Evolutionary conservation across 2,888 invertebrate species (phyloP).

Genomic region (Leucozona laternaria): DNA sequence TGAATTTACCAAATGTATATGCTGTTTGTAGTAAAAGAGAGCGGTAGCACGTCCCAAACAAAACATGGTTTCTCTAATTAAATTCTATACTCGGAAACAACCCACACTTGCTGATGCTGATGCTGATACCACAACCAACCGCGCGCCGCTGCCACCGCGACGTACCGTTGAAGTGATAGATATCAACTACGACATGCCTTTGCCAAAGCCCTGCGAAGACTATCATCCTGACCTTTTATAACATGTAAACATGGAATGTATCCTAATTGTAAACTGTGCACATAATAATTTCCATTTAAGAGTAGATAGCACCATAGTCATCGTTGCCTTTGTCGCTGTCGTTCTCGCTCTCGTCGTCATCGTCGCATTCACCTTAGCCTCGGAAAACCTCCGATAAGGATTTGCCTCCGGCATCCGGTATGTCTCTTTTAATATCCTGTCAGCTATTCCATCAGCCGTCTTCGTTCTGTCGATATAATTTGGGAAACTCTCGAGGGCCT

Average conservation of each 20-base stretch:
- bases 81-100: constrained; percentile 66
- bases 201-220: constrained; percentile 12
- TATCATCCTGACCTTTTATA: constrained; percentile 68
- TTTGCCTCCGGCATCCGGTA: constrained; percentile 42
- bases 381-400: constrained; percentile 43
- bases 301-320: constrained; percentile 47
- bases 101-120: constrained; percentile 10
- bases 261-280: constrained; percentile 71
- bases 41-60: constrained; percentile 43
- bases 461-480: constrained; percentile 69
- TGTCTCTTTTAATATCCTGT: constrained; percentile 65
- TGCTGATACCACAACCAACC: neutral
- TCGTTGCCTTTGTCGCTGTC: constrained; percentile 1
- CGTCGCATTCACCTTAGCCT: constrained; percentile 55
- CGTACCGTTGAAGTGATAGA: neutral
- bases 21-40: constrained; percentile 20
- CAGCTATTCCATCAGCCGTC: constrained; percentile 40
- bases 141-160: neutral
- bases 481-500: constrained; percentile 48
- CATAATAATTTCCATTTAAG: constrained; percentile 71
- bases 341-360: neutral
- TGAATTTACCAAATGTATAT: constrained; percentile 33
- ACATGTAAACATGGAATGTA: constrained; percentile 71
- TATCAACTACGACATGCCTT: neutral
- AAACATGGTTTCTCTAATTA: constrained; percentile 69